A percentile compares a stretch with the other conserved stretches of the same genome.
Evolutionary conservation across 1,140 invertebrate species (phyloP).

Genomic region (Drosophila kepulauana): DNA sequence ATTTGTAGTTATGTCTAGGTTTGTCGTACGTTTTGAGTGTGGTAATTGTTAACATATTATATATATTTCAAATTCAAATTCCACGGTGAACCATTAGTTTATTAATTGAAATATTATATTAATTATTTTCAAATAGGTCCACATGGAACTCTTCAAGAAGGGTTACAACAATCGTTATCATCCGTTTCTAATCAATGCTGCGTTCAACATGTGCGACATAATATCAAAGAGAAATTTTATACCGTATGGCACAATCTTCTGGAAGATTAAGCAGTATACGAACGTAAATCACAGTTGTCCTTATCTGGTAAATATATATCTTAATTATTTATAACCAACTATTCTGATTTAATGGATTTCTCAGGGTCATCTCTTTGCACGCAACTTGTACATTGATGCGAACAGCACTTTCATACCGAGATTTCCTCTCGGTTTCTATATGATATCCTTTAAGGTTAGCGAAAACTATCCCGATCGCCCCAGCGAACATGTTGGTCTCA

Average conservation of each 20-base stretch:
- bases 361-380: not conserved
- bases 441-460: not conserved
- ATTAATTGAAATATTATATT: not conserved
- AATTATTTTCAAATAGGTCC: not conserved
- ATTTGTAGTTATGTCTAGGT: no score
- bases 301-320: constrained; percentile 17
- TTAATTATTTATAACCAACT: not conserved
- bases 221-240: constrained; percentile 20
- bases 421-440: constrained; percentile 33
- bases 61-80: constrained; percentile 14
- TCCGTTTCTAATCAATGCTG: constrained; percentile 42
- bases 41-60: not conserved
- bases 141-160: constrained; percentile 22
- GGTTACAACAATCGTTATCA: constrained; percentile 44
- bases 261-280: constrained; percentile 20
- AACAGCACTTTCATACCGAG: constrained; percentile 9
- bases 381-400: not conserved
- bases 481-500: constrained; percentile 6
- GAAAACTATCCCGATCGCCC: constrained; percentile 18
- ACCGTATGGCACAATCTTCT: constrained; percentile 20
- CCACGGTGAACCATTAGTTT: constrained; percentile 15
- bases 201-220: constrained; percentile 40
- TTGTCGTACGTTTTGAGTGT: no score
- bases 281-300: constrained; percentile 54
- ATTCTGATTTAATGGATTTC: constrained; percentile 4